Evolutionary conservation across 2,888 invertebrate species (phyloP), one percentile per base, ranked within the genome.

Genomic region (Octodonta nipae): DNA sequence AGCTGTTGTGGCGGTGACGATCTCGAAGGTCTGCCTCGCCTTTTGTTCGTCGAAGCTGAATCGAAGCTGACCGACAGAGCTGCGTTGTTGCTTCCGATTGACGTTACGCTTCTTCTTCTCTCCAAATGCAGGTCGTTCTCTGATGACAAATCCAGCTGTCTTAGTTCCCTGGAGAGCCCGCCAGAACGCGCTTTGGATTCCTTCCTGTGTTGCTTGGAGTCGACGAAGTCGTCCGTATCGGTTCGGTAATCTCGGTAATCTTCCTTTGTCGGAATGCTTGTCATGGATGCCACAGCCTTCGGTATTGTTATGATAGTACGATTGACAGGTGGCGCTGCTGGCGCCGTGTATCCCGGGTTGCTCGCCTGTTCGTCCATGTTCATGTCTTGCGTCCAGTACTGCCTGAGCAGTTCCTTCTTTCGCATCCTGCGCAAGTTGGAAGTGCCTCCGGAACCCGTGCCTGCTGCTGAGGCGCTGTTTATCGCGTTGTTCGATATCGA

Each of bases 201-300:
- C 54, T 70, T 70, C 10, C 66, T 51, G 34, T 78, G 70, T 50
- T 83, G 81, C 57, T 84, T 80, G 1, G 73, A 69, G 32, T 80
- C 78, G 3, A 68, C 64, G 6, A 71, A 66, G 33, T 61, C 63
- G 34, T 62, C 61, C 1, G 45, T 35, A 25, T 56, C 54, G 3
- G 58, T 58, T 20, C 58, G 44, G 39, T 62, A 62, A 16, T 71
- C 72, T 50, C 80, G 76, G 51, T 86, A 85, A 52, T 87, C 86
- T 43, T 87, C 85, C 44, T 82, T 72, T 0, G 86, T 85, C 2
- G 86, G 85, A 50, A 87, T 84, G 38, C 77, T 78, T 1, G 85
- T 82, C 78, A 86, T 86, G 6, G 86, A 86, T 13, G 86, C 84
- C 5, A 87, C 83, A 3, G 87, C 86, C 59, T 88, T 88, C 0